Percentiles rank a stretch among this genome's conserved stretches.
Evolutionary conservation across 2,888 invertebrate genomes (phyloP).

Genomic region (Pandemis heparana): DNA sequence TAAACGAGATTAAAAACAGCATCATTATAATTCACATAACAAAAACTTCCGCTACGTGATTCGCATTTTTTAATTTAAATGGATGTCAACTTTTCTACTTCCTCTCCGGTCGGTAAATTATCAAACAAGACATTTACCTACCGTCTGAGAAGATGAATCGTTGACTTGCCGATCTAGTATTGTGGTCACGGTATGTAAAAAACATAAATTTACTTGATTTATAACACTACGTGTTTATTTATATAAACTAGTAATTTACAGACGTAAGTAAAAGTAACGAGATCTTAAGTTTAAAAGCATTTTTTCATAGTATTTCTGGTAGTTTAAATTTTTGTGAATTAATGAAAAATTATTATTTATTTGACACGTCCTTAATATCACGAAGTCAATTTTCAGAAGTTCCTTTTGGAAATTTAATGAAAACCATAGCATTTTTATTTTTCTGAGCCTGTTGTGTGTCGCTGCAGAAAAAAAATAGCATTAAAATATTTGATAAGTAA

Average conservation of each 20-base stretch:
- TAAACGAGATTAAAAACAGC: conserved; percentile 21
- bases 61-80: conserved; percentile 26
- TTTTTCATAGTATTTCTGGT: too few relatives aligned
- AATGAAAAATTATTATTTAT: too few relatives aligned
- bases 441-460: too few relatives aligned
- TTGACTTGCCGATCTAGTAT: neutral
- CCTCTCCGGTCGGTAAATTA: neutral
- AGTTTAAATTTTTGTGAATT: too few relatives aligned
- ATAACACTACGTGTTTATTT: too few relatives aligned
- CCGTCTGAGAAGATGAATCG: neutral
- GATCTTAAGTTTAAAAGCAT: neutral
- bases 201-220: neutral
- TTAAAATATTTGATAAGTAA: too few relatives aligned
- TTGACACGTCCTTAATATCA: too few relatives aligned
- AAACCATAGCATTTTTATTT: too few relatives aligned
- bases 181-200: neutral
- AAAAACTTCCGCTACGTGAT: conserved; percentile 26
- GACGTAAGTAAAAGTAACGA: neutral
- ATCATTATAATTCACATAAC: conserved; percentile 20
- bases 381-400: too few relatives aligned
- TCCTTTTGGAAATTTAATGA: too few relatives aligned
- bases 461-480: too few relatives aligned
- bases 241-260: neutral
- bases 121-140: neutral
- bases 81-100: conserved; percentile 11